Evolutionary conservation across 2,888 invertebrate genomes (phyloP).

Genomic region (Blastobasis lacticolella): DNA sequence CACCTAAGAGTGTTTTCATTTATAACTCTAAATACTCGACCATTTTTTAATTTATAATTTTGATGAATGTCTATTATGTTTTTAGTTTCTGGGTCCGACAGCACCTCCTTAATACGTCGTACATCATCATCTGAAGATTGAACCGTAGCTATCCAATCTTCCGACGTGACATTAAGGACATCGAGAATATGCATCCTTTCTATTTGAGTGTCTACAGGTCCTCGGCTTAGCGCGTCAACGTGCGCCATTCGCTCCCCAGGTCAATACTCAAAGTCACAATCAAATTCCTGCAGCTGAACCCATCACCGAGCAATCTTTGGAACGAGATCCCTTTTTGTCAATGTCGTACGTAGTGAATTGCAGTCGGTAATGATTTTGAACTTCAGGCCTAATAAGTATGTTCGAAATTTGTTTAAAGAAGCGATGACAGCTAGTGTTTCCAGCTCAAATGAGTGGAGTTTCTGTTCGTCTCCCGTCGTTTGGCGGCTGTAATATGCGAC

Average conservation of each 20-base stretch:
- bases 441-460: too few species aligned
- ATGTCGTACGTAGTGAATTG: slow-evolving; percentile 8
- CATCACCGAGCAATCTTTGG: slow-evolving; percentile 8
- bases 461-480: neutral
- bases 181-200: neutral
- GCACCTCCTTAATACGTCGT: neutral
- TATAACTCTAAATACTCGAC: neutral
- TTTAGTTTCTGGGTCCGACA: neutral
- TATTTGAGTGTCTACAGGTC: neutral
- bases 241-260: slow-evolving; percentile 6
- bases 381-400: slow-evolving; percentile 1
- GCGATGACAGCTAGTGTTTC: neutral
- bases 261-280: slow-evolving; percentile 4
- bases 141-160: slow-evolving; percentile 1
- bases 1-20: neutral
- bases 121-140: slow-evolving; percentile 1
- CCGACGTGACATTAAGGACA: neutral
- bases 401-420: slow-evolving; percentile 3
- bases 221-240: slow-evolving; percentile 7
- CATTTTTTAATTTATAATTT: neutral
- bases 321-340: slow-evolving; percentile 4
- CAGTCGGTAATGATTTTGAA: slow-evolving; percentile 8
- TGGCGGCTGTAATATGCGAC: neutral
- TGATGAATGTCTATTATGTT: neutral
- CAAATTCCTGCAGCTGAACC: slow-evolving; percentile 7